Conservation (phyloP, 2,888 invertebrate species). For the Tridacna crocea region DNA sequence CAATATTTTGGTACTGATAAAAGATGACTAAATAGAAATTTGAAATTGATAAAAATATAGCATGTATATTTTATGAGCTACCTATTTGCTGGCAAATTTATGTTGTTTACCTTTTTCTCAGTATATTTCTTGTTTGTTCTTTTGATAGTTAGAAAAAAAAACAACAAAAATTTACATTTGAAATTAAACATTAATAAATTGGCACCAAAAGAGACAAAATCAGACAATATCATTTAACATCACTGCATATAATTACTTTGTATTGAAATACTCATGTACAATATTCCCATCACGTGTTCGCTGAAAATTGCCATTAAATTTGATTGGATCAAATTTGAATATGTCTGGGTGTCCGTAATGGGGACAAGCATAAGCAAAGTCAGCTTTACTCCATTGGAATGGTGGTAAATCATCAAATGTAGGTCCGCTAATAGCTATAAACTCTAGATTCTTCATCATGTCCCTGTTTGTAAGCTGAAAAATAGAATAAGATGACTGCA, state of each 20-base stretch:
- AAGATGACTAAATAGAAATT: not conserved
- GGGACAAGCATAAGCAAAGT: constrained; percentile 86
- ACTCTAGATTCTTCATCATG: constrained; percentile 83
- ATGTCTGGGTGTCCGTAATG: constrained; percentile 91
- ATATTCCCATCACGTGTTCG: not conserved
- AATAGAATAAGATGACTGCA: not conserved
- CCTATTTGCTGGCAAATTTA: too few relatives aligned
- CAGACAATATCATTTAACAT: too few relatives aligned
- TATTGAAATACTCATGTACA: constrained; percentile 1
- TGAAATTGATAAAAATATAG: not conserved
- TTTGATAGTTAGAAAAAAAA: too few relatives aligned
- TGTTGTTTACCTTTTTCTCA: too few relatives aligned
- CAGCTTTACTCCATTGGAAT: constrained; percentile 91
- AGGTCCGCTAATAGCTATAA: constrained; percentile 87
- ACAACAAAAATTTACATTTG: too few relatives aligned
- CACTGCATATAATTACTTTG: not conserved
- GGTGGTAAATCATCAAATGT: constrained; percentile 88
- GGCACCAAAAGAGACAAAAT: too few relatives aligned
- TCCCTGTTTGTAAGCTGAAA: constrained; percentile 74
- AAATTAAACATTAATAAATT: too few relatives aligned
- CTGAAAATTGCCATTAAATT: constrained; percentile 69
- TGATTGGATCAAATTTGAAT: constrained; percentile 88
- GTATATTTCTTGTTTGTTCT: too few relatives aligned
- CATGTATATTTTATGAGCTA: not conserved
- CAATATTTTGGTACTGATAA: not conserved